phyloP scores from a whole-genome alignment of 2,113 vertebrate species.

The Ammodramus savannarum region DNA sequence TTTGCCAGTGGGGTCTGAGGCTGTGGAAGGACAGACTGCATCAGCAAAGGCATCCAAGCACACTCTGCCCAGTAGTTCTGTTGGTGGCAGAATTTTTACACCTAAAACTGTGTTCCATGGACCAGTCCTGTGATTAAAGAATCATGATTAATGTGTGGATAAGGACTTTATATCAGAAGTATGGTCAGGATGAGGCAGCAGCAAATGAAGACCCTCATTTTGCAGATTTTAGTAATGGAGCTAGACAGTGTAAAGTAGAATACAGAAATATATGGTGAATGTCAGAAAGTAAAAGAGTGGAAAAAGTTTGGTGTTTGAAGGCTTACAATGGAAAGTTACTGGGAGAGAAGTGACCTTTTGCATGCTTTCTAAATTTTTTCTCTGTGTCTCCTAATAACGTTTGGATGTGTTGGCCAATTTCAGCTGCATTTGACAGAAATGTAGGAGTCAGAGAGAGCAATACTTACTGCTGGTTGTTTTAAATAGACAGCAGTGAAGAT shows the following conservation, averaged over 20 bases:
- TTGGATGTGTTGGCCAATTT: not conserved
- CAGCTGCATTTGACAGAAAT: not conserved
- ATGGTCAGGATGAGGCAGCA: not conserved
- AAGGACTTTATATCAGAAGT: not conserved
- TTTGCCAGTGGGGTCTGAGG: accelerated
- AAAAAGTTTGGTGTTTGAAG: not conserved
- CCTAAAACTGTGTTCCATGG: not conserved
- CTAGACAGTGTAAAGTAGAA: not conserved
- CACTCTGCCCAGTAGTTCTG: not conserved
- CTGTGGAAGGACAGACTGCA: not conserved
- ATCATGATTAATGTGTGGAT: not conserved
- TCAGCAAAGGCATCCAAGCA: not conserved
- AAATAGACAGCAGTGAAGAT: not conserved
- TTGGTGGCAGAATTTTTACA: not conserved
- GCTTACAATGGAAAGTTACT: not conserved
- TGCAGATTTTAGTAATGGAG: not conserved
- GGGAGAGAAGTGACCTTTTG: not conserved
- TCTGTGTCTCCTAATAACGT: not conserved
- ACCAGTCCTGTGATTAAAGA: not conserved
- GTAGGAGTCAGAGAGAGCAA: not conserved
- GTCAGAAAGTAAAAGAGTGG: not conserved
- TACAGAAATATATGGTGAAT: not conserved
- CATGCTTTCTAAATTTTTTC: not conserved
- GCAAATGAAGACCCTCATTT: not conserved
- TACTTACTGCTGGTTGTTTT: not conserved